These are phyloP conservation scores for Trachelus iudaicus DNA, from an alignment of 2,888 invertebrate genomes.

Conservation along the genomic window DNA sequence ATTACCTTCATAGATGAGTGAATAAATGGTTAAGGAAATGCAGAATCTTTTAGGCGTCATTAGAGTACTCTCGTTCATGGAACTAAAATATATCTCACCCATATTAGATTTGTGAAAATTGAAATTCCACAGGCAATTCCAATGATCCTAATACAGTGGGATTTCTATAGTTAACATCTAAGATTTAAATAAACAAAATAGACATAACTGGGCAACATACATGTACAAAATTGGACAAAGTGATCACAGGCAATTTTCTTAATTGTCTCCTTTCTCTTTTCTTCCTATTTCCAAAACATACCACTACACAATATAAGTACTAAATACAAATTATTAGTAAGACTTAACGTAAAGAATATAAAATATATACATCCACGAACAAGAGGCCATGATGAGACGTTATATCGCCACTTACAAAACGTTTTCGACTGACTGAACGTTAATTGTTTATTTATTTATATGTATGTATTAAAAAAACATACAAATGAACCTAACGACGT, in stretches of 20 bases:
- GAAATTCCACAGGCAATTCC: neutral
- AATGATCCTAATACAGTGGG: neutral
- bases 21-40: neutral
- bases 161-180: neutral
- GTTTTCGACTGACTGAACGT: neutral
- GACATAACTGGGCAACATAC: neutral
- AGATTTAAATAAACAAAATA: neutral
- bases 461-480: neutral
- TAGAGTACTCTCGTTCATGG: neutral
- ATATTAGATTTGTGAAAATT: neutral
- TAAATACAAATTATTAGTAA: neutral
- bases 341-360: neutral
- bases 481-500: neutral
- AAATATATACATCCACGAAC: neutral
- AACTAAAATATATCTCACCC: neutral
- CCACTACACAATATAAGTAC: neutral
- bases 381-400: neutral
- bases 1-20: conserved; percentile 26
- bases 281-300: neutral
- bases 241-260: neutral
- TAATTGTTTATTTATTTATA: neutral
- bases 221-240: neutral
- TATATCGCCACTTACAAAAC: neutral
- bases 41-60: neutral
- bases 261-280: neutral